phyloP scores from a whole-genome alignment of 2,888 invertebrate species.

The Scrobipalpa atriplicella region DNA sequence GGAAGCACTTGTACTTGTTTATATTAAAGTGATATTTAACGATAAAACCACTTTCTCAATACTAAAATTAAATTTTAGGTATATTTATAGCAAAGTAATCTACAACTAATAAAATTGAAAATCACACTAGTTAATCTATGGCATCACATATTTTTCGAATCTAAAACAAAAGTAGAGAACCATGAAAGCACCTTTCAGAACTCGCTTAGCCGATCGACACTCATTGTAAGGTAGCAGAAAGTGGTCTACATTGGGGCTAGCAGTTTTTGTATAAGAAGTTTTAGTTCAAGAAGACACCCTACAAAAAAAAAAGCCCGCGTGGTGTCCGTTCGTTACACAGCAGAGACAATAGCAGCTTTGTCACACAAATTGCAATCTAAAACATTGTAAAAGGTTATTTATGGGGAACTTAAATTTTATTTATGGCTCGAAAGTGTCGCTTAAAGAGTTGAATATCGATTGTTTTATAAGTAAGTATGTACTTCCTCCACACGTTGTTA shows the following conservation, averaged over 20 bases:
- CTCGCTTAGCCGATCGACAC: constrained; percentile 12
- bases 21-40: too few species aligned
- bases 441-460: constrained; percentile 51
- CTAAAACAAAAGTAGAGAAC: not conserved
- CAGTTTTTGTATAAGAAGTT: constrained; percentile 16
- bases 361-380: constrained; percentile 56
- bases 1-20: too few species aligned
- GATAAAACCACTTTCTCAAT: too few species aligned
- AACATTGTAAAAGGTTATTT: constrained; percentile 73
- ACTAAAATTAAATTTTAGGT: too few species aligned
- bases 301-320: constrained; percentile 30
- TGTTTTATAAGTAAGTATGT: constrained; percentile 35
- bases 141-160: too few species aligned
- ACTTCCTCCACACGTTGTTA: not conserved
- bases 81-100: too few species aligned
- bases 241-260: constrained; percentile 51
- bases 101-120: too few species aligned
- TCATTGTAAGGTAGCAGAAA: constrained; percentile 49
- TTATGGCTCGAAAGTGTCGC: constrained; percentile 37
- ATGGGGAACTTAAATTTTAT: too few species aligned
- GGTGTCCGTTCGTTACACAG: constrained; percentile 37
- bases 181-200: not conserved
- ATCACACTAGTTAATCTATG: too few species aligned
- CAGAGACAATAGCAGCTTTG: constrained; percentile 44
- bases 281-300: constrained; percentile 15